Percentiles rank a stretch among this genome's conserved stretches.
Evolutionary conservation across 2,797 vertebrate species (phyloP).

Genomic region (Microtus obscurus): DNA sequence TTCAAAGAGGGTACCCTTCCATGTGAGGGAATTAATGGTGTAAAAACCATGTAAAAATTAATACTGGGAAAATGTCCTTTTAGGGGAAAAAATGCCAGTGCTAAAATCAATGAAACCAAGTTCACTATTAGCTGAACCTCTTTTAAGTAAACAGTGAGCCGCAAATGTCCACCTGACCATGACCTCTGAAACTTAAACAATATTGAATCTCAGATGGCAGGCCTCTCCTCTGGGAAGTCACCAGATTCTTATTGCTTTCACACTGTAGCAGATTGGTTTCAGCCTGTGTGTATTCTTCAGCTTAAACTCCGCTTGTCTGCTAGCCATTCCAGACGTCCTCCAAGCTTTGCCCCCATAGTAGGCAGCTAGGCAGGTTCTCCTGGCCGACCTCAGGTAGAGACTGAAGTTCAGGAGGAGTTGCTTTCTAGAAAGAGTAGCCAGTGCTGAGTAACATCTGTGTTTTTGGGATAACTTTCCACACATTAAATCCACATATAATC

Average conservation of each 20-base stretch:
- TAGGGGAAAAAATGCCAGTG: not conserved
- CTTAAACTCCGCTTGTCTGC: not conserved
- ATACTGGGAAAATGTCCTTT: not conserved
- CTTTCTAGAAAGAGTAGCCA: not conserved
- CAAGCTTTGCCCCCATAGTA: not conserved
- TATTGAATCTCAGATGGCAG: not conserved
- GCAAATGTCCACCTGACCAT: not conserved
- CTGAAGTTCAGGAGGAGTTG: not conserved
- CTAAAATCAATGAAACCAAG: not conserved
- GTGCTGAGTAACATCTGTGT: not conserved
- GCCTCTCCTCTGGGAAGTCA: not conserved
- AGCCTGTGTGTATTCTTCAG: not conserved
- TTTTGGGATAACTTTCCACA: not conserved
- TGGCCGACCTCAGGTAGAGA: not conserved
- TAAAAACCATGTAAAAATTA: not conserved
- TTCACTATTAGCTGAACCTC: not conserved
- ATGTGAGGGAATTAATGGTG: not conserved
- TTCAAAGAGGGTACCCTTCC: not conserved
- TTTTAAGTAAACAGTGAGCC: constrained; percentile 51
- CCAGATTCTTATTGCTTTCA: not conserved
- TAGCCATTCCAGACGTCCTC: not conserved
- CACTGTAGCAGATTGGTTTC: constrained; percentile 5
- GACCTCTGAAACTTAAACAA: not conserved
- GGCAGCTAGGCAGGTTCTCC: not conserved
- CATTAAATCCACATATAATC: not conserved